Conservation (phyloP, 2,888 invertebrate genomes). For the Crepidodera aurea region DNA sequence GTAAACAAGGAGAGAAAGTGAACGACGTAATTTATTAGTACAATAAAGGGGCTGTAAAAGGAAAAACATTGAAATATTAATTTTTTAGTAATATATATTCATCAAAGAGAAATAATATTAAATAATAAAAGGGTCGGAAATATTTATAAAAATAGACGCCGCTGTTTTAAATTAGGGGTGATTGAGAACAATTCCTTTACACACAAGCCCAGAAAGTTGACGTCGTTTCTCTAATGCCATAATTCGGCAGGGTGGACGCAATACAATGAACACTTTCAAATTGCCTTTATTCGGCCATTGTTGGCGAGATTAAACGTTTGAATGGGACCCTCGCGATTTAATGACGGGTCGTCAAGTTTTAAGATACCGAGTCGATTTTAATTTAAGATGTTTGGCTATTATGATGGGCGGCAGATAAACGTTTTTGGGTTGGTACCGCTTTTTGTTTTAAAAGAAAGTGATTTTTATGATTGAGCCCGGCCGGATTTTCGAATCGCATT, state of each 20-base stretch:
- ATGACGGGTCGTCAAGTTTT: slow-evolving; percentile 34
- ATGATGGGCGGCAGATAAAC: slow-evolving; percentile 27
- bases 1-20: too few relatives aligned
- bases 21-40: too few relatives aligned
- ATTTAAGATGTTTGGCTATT: slow-evolving; percentile 32
- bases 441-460: slow-evolving; percentile 16
- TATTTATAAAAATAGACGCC: not conserved
- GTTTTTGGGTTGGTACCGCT: slow-evolving; percentile 18
- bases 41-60: too few relatives aligned
- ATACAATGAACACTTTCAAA: slow-evolving; percentile 42
- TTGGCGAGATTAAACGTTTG: slow-evolving; percentile 31
- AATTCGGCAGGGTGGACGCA: slow-evolving; percentile 40
- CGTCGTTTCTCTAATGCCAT: slow-evolving; percentile 37
- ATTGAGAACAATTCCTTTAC: slow-evolving; percentile 39
- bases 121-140: too few relatives aligned
- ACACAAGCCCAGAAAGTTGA: slow-evolving; percentile 36
- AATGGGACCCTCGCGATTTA: slow-evolving; percentile 37
- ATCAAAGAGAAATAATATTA: too few relatives aligned
- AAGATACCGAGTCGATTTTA: slow-evolving; percentile 33
- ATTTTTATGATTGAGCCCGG: slow-evolving; percentile 1
- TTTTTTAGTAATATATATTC: too few relatives aligned
- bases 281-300: slow-evolving; percentile 44
- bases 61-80: too few relatives aligned
- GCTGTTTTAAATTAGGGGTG: slow-evolving; percentile 29
- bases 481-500: not conserved